A percentile compares a stretch with the other conserved stretches of the same genome.
phyloP scores from a whole-genome alignment of 2,888 invertebrate genomes.

The Mythimna impura region DNA sequence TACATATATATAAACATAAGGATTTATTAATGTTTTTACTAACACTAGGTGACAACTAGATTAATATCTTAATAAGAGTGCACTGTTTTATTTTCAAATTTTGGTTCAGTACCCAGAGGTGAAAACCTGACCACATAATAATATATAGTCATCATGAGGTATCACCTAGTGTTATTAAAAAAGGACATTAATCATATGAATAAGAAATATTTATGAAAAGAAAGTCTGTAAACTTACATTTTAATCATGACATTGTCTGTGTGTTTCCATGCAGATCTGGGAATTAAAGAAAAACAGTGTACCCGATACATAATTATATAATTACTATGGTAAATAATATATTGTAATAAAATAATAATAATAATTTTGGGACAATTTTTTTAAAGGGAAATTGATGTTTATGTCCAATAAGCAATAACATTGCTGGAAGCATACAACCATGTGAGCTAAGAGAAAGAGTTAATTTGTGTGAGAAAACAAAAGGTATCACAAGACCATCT shows the following conservation, averaged over 20 bases:
- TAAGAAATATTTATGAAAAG: constrained; percentile 51
- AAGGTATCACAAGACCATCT: constrained; percentile 1
- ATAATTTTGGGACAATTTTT: constrained; percentile 2
- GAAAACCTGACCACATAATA: not conserved
- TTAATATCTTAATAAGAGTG: not conserved
- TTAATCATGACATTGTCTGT: constrained; percentile 68
- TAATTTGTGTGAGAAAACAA: constrained; percentile 13
- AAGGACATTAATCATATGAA: not conserved
- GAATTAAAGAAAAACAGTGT: constrained; percentile 66
- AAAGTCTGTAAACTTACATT: constrained; percentile 64
- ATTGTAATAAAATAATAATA: constrained; percentile 6
- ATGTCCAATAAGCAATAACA: constrained; percentile 5
- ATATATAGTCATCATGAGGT: not conserved
- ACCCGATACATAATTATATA: constrained; percentile 53
- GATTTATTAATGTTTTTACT: not conserved
- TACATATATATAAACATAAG: not conserved
- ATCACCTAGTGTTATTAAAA: not conserved
- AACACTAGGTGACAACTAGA: not conserved
- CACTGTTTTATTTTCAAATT: not conserved
- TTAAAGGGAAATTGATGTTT: not conserved
- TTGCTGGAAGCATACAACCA: constrained; percentile 8
- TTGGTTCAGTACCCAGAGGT: not conserved
- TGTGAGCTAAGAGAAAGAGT: not conserved
- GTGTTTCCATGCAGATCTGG: constrained; percentile 68
- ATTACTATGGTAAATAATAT: constrained; percentile 31